phyloP scores from a whole-genome alignment of 1,140 invertebrate species.

The Drosophila tropicalis region DNA sequence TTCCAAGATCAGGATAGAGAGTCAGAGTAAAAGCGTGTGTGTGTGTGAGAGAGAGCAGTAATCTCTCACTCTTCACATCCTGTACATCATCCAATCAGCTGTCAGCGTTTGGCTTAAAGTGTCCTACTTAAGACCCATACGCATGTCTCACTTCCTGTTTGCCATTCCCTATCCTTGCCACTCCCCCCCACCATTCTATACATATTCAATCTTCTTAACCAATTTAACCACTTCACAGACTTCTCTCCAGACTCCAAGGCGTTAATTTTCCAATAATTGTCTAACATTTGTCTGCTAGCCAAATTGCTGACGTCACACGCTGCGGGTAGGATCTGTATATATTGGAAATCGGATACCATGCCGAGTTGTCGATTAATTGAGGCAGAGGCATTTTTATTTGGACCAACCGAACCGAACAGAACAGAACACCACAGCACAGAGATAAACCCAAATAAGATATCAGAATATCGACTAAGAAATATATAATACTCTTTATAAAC shows the following conservation, averaged over 20 bases:
- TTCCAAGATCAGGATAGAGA: slow-evolving; percentile 21
- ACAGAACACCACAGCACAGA: not conserved
- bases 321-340: slow-evolving; percentile 41
- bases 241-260: slow-evolving; percentile 12
- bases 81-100: slow-evolving; percentile 64
- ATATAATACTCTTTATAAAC: not conserved
- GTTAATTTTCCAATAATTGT: slow-evolving; percentile 42
- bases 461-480: not conserved
- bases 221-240: not conserved
- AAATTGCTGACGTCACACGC: slow-evolving; percentile 55
- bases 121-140: slow-evolving; percentile 63
- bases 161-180: slow-evolving; percentile 26
- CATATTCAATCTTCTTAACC: slow-evolving; percentile 9
- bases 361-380: slow-evolving; percentile 74
- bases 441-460: not conserved
- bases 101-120: slow-evolving; percentile 54
- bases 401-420: slow-evolving; percentile 20
- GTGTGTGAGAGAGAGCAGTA: not conserved
- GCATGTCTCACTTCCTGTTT: slow-evolving; percentile 39
- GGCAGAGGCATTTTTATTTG: slow-evolving; percentile 68
- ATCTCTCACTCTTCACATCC: slow-evolving; percentile 44
- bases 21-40: not conserved
- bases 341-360: slow-evolving; percentile 44
- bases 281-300: slow-evolving; percentile 24
- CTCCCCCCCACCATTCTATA: slow-evolving; percentile 44